A percentile compares a stretch with the other conserved stretches of the same genome.
Conservation (phyloP, 1,140 invertebrate species). For the Micrasema minimum region DNA sequence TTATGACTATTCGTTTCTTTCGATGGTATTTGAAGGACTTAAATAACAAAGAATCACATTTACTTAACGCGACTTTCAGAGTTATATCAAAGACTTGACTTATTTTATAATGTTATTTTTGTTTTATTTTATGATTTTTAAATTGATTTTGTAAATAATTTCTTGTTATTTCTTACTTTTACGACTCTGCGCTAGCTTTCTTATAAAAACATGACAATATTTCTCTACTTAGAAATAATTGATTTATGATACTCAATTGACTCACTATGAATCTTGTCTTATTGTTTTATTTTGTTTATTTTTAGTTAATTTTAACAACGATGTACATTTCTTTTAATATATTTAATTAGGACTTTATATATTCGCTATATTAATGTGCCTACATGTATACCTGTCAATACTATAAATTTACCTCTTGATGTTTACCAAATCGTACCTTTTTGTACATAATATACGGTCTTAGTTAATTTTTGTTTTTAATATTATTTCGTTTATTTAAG, state of each 20-base stretch:
- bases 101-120: slow-evolving; percentile 38
- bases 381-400: slow-evolving; percentile 51
- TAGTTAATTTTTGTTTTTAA: slow-evolving; percentile 47
- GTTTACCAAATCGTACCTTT: slow-evolving; percentile 47
- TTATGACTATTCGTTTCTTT: slow-evolving; percentile 50
- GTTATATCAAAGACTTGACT: slow-evolving; percentile 47
- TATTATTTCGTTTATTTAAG: slow-evolving; percentile 45
- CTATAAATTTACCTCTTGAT: slow-evolving; percentile 42
- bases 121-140: slow-evolving; percentile 36
- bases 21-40: slow-evolving; percentile 49
- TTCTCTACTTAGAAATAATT: slow-evolving; percentile 23
- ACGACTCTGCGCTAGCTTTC: too few species aligned
- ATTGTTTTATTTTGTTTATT: slow-evolving; percentile 28
- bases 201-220: slow-evolving; percentile 17
- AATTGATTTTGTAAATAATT: slow-evolving; percentile 47
- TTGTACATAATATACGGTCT: slow-evolving; percentile 52
- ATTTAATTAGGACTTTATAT: slow-evolving; percentile 47
- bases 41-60: slow-evolving; percentile 36
- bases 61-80: slow-evolving; percentile 38
- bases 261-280: slow-evolving; percentile 20
- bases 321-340: slow-evolving; percentile 45
- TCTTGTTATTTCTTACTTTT: too few species aligned
- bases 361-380: slow-evolving; percentile 47
- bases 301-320: slow-evolving; percentile 39
- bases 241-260: slow-evolving; percentile 37